Evolutionary conservation across 2,797 vertebrate species (phyloP).

Genomic region (Alcedo atthis): DNA sequence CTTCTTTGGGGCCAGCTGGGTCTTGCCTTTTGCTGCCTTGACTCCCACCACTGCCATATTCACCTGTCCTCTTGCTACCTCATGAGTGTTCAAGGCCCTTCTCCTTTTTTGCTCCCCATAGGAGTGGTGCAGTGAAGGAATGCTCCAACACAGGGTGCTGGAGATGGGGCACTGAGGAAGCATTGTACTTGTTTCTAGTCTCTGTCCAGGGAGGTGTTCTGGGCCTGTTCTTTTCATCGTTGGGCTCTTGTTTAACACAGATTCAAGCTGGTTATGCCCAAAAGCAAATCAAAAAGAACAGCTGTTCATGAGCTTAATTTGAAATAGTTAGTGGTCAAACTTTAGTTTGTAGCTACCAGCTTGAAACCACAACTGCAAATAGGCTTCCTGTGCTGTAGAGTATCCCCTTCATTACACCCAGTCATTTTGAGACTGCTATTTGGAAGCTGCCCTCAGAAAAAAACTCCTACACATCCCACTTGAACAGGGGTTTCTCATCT

Average conservation of each 20-base stretch:
- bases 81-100: not conserved
- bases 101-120: not conserved
- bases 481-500: not conserved
- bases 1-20: not conserved
- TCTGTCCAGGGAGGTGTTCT: not conserved
- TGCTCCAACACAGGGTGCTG: rapidly evolving
- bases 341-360: not conserved
- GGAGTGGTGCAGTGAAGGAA: not conserved
- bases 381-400: not conserved
- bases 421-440: not conserved
- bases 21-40: not conserved
- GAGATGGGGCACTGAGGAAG: not conserved
- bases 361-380: not conserved
- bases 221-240: not conserved
- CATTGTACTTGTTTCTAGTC: not conserved
- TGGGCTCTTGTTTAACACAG: not conserved
- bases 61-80: not conserved
- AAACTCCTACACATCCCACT: not conserved
- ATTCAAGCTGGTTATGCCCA: not conserved
- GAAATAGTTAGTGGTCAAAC: not conserved
- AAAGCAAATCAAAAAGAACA: not conserved
- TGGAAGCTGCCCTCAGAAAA: not conserved
- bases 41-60: not conserved
- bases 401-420: not conserved
- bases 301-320: constrained; percentile 10